A percentile compares a stretch with the other conserved stretches of the same genome.
These are phyloP conservation scores for Corvus cornix DNA, from an alignment of 2,113 vertebrate genomes.

Conservation along the genomic window DNA sequence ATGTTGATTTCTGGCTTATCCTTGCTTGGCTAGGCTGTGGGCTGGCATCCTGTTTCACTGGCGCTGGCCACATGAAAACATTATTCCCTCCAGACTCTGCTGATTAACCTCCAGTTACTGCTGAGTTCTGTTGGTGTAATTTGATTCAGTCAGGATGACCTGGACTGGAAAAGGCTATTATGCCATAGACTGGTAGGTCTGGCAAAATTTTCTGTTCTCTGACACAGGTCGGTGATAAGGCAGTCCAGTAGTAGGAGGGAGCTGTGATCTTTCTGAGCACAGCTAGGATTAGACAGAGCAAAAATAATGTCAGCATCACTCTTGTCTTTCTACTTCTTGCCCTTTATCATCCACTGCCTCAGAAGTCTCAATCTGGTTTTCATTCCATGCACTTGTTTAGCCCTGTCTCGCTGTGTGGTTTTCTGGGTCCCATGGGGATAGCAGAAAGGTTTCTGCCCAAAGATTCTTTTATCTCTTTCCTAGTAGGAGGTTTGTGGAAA, in stretches of 20 bases:
- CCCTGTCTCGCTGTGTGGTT: neutral
- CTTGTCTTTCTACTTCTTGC: neutral
- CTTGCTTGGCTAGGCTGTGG: neutral
- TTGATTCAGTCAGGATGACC: neutral
- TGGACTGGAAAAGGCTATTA: neutral
- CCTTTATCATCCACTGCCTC: neutral
- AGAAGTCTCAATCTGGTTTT: neutral
- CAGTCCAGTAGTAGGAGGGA: neutral
- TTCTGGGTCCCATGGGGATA: neutral
- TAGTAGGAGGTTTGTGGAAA: neutral
- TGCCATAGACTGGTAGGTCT: neutral
- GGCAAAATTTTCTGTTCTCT: neutral
- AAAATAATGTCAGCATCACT: neutral
- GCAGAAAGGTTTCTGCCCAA: neutral
- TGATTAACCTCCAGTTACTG: neutral
- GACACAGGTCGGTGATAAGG: neutral
- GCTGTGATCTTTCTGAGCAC: neutral
- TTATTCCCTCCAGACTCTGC: neutral
- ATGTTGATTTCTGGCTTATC: neutral
- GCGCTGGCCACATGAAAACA: fast-evolving
- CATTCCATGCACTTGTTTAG: neutral
- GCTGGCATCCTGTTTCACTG: neutral
- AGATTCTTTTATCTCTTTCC: neutral
- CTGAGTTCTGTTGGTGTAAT: neutral
- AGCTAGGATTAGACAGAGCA: neutral